Conservation (phyloP, 2,113 vertebrate species). For the Corythornis madagascariensis region DNA sequence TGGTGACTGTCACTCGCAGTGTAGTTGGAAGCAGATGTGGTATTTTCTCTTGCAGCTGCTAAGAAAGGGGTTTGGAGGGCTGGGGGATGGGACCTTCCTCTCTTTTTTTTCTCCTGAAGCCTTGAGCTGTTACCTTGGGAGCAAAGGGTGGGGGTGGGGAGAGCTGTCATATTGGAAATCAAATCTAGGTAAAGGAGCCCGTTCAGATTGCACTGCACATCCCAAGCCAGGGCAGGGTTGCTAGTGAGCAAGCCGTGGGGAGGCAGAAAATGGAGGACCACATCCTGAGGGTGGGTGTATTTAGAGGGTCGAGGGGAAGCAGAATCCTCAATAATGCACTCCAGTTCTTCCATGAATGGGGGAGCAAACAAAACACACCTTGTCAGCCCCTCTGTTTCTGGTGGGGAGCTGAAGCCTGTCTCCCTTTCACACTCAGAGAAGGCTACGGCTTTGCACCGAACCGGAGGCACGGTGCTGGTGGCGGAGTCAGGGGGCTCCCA, state of each 20-base stretch:
- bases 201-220: conserved; percentile 12
- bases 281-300: not conserved
- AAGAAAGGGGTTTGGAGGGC: conserved; percentile 52
- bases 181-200: conserved; percentile 51
- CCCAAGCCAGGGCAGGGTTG: not conserved
- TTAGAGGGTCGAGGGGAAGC: not conserved
- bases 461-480: not conserved
- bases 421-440: not conserved
- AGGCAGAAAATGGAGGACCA: conserved; percentile 53
- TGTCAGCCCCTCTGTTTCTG: not conserved
- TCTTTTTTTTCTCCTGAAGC: conserved; percentile 38
- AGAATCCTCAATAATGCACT: fast-evolving
- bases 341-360: not conserved
- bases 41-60: conserved; percentile 61
- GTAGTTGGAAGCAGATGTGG: conserved; percentile 67
- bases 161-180: conserved; percentile 60
- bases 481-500: not conserved
- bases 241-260: not conserved
- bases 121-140: conserved; percentile 68
- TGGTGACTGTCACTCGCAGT: conserved; percentile 45
- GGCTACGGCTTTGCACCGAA: not conserved
- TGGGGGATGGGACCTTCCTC: conserved; percentile 63
- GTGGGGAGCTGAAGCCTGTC: not conserved
- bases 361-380: conserved; percentile 40
- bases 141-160: conserved; percentile 53